Evolutionary conservation across 2,113 vertebrate genomes (phyloP).

Genomic region (Myrmecophaga tridactyla): DNA sequence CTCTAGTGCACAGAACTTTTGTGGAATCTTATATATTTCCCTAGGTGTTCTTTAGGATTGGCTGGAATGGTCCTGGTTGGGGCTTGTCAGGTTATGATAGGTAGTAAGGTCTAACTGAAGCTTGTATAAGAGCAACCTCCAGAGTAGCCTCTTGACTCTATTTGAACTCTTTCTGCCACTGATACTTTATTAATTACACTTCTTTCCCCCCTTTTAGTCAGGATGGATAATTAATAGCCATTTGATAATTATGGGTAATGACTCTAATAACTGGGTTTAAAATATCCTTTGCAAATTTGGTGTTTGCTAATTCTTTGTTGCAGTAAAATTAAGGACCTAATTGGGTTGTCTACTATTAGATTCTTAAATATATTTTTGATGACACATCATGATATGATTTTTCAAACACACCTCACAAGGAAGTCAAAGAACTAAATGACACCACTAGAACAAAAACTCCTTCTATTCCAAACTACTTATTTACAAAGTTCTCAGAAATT

Average conservation of each 20-base stretch:
- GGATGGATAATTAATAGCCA: background rate
- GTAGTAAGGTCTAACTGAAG: too few species aligned
- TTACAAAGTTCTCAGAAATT: background rate
- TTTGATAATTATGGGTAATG: background rate
- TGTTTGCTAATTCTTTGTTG: background rate
- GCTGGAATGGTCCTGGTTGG: too few species aligned
- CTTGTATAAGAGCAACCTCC: too few species aligned
- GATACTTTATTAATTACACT: too few species aligned
- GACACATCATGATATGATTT: background rate
- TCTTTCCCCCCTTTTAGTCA: too few species aligned
- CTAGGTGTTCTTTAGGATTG: too few species aligned
- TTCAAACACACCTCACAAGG: background rate
- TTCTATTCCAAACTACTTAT: background rate
- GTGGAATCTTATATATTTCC: too few species aligned
- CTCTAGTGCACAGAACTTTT: too few species aligned
- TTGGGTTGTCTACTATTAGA: background rate
- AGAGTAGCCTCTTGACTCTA: too few species aligned
- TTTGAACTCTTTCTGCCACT: too few species aligned
- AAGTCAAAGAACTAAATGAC: background rate
- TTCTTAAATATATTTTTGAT: background rate
- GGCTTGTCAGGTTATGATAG: too few species aligned
- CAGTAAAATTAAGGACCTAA: background rate
- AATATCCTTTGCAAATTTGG: background rate
- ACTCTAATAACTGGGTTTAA: background rate
- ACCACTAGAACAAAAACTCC: background rate